phyloP scores from a whole-genome alignment of 2,888 invertebrate genomes.

The Pomacea canaliculata region DNA sequence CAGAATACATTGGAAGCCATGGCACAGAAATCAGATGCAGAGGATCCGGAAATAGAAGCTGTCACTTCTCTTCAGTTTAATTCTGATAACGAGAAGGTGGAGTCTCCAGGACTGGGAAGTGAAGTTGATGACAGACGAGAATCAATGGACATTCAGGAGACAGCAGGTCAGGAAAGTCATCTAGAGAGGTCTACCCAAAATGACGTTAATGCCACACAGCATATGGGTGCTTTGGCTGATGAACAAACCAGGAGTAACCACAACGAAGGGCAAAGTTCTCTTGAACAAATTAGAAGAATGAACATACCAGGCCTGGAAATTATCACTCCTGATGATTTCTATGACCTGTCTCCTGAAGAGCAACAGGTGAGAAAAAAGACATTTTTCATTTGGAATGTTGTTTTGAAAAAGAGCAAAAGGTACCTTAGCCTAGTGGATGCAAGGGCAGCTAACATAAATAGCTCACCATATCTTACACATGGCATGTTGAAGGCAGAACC shows the following conservation, averaged over 20 bases:
- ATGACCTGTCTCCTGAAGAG: slow-evolving; percentile 52
- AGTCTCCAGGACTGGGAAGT: neutral
- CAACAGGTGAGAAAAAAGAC: slow-evolving; percentile 48
- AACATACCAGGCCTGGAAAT: slow-evolving; percentile 60
- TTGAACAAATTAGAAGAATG: slow-evolving; percentile 40
- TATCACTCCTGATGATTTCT: slow-evolving; percentile 57
- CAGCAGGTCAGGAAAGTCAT: neutral
- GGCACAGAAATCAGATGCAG: slow-evolving; percentile 22
- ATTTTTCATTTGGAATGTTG: neutral
- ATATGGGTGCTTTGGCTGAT: too few relatives aligned
- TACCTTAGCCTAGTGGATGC: neutral
- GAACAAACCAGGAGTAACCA: too few relatives aligned
- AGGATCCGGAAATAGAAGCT: neutral
- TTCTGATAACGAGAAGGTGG: neutral
- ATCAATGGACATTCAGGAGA: neutral
- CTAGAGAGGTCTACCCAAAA: neutral
- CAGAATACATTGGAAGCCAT: slow-evolving; percentile 49
- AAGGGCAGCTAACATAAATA: too few relatives aligned
- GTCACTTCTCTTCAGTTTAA: neutral
- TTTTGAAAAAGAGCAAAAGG: too few relatives aligned
- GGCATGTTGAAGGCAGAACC: too few relatives aligned
- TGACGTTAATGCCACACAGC: too few relatives aligned
- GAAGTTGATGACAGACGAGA: neutral
- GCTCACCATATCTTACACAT: too few relatives aligned
- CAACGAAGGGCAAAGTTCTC: too few relatives aligned